These are phyloP conservation scores for Plecotus auritus DNA, from an alignment of 2,113 vertebrate genomes.

Conservation along the genomic window DNA sequence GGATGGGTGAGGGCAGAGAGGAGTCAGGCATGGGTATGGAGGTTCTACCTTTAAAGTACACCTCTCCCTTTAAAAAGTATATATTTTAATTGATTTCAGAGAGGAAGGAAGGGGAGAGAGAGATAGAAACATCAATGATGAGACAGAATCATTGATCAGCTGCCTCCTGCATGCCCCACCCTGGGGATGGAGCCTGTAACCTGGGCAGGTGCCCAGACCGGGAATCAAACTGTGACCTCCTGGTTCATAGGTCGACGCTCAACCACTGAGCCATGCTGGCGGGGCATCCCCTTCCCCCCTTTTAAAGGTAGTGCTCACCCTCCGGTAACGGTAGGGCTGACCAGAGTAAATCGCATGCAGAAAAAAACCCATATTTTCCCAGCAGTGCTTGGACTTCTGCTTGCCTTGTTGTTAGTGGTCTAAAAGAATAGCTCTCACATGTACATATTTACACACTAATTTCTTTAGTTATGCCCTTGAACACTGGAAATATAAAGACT, in stretches of 20 bases:
- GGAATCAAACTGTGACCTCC: no score
- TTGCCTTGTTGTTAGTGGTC: background rate
- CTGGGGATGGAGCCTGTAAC: no score
- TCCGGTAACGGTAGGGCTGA: background rate
- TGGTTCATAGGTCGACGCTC: no score
- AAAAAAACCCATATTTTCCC: background rate
- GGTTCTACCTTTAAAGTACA: background rate
- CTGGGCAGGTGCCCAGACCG: no score
- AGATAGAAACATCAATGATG: no score
- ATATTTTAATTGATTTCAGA: no score
- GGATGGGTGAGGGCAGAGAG: background rate
- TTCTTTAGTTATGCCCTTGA: constrained; percentile 32
- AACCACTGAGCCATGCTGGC: no score
- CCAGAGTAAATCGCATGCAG: background rate
- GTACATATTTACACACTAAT: background rate
- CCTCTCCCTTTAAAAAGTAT: background rate
- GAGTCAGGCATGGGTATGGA: background rate
- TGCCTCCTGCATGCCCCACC: no score
- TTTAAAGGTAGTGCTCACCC: background rate
- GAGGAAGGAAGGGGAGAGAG: no score
- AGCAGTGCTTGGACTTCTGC: background rate
- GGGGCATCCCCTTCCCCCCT: background rate
- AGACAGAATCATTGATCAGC: no score
- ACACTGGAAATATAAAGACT: background rate
- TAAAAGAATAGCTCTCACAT: background rate